Base-by-base conservation (phyloP, 92 coral and sea anemone species). In the Siderastrea radians region DNA sequence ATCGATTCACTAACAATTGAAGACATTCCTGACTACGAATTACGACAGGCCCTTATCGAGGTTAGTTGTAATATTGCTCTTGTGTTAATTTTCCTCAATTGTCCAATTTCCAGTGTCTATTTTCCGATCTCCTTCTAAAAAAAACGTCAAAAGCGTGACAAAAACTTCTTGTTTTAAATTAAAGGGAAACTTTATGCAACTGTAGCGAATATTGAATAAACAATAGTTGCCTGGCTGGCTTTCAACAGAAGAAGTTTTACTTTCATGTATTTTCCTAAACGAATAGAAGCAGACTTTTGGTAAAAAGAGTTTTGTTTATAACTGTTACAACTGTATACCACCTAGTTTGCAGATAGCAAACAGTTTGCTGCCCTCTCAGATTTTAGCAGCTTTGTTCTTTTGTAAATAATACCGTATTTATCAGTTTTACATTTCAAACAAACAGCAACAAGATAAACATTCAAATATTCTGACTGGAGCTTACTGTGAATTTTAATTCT, bases 21-120 rank as follows among this genome's bases (percentile, higher is more conserved):
- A 60, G 92, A 88, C 53, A 49, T 88, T 5, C 92, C 92, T 73
- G 84, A 82, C 61, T 11, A 63, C 59, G 92, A 82, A 46, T 65
- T 83, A 13, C 63, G 88, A 43, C 77, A 48, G 49, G 69, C 88
- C 44, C 65, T 88, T 45, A 51, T 75, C 16, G 72, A 68, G 79
- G 61, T 50, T 74, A 52, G 64, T 19, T 54, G 63, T 52, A 52
- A 52, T 52, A 11, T 44, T 68, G 51, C 53, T 43, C 72, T 55
- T 64, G 68, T 64, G 57, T 65, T 54, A 50, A 62, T 1, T 15
- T 63, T 38, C n/a, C 68, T n/a, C 68, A 26, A 63, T 38, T 63
- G 17, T 63, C 43, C 43, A 15, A 63, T 26, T 26, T 26, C 38
- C 38, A 26, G 17, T 63, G 68, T 15, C 43, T 12, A 63, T 63